Conservation (phyloP, 2,113 vertebrate genomes). For the Semicossyphus pulcher region DNA sequence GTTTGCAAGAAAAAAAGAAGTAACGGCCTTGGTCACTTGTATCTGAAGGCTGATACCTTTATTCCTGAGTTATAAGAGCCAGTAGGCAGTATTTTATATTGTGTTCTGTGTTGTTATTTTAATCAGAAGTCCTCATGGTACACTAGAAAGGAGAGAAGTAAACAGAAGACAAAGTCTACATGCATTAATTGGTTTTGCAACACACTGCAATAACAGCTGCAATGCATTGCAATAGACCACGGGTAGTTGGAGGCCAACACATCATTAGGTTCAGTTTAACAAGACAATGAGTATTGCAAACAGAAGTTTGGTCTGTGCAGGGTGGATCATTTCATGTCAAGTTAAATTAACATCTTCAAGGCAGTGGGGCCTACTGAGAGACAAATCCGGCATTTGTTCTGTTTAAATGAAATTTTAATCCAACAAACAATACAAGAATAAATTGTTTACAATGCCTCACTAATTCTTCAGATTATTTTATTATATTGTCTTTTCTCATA, state of each 20-base stretch:
- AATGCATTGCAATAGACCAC: constrained; percentile 38
- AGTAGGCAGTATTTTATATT: too few species aligned
- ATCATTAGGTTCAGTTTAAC: constrained; percentile 9
- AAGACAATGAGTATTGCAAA: background rate
- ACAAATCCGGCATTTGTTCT: background rate
- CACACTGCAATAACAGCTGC: constrained; percentile 53
- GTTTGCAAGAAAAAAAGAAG: background rate
- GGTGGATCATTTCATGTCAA: background rate
- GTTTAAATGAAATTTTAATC: too few species aligned
- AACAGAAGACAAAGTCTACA: constrained; percentile 20
- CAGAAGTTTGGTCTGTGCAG: constrained; percentile 1
- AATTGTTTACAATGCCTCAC: too few species aligned
- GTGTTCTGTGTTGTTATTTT: constrained; percentile 24
- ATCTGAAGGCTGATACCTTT: constrained; percentile 12
- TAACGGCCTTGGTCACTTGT: background rate
- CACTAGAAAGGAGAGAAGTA: constrained; percentile 10
- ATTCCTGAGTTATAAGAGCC: constrained; percentile 11
- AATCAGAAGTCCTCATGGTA: background rate
- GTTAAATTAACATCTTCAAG: too few species aligned
- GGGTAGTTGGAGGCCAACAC: constrained; percentile 18
- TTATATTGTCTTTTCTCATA: too few species aligned
- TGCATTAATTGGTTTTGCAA: constrained; percentile 55
- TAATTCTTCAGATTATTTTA: too few species aligned
- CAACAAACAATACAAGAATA: too few species aligned
- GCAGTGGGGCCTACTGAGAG: too few species aligned